Evolutionary conservation across 1,140 invertebrate genomes (phyloP), one percentile per base, ranked within the genome.

Genomic region (Paralvinella palmiformis): DNA sequence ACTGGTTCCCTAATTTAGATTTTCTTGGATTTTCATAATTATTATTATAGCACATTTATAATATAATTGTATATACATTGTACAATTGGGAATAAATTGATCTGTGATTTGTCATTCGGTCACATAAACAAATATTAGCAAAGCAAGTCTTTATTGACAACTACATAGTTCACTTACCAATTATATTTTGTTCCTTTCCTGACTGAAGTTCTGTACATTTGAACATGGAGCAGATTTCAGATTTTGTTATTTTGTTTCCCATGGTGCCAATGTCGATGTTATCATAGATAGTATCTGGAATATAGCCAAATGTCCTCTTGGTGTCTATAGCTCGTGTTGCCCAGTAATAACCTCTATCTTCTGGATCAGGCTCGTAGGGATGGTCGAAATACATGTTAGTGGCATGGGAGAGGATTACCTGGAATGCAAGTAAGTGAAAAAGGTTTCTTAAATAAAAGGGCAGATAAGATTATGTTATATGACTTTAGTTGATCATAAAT

Each of bases 351-450:
- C 77, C 77, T 20, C 74, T 65, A 45, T 76, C 74, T 32, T 69
- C 65, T 1, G 77, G 75, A 56, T 79, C 73, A 0, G 75, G 73
- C 45, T 77, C 77, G n/a, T 77, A 72, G 0, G 75, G 73, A 45
- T 77, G 75, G 58, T 79, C 77, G 61, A 77, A 72, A 64, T 77
- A 79, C 7, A 76, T 50, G 61, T 77, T 73, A 10, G 75, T 77
- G 0, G 72, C 75, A 31, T 72, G 72, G 0, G 72, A 59, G 44
- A 77, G 57, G 1, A 78, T 66, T 5, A 75, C 71, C 75, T 78
- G 67, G 15, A 64, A 62, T 33, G n/a, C n/a, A n/a, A n/a, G n/a
- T n/a, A n/a, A n/a, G n/a, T n/a, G n/a, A n/a, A n/a, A n/a, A n/a
- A n/a, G n/a, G n/a, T n/a, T n/a, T n/a, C n/a, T n/a, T n/a, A n/a